Evolutionary conservation across 1,140 invertebrate species (phyloP), one percentile per base, ranked within the genome.

Genomic region (Capitella teleta): DNA sequence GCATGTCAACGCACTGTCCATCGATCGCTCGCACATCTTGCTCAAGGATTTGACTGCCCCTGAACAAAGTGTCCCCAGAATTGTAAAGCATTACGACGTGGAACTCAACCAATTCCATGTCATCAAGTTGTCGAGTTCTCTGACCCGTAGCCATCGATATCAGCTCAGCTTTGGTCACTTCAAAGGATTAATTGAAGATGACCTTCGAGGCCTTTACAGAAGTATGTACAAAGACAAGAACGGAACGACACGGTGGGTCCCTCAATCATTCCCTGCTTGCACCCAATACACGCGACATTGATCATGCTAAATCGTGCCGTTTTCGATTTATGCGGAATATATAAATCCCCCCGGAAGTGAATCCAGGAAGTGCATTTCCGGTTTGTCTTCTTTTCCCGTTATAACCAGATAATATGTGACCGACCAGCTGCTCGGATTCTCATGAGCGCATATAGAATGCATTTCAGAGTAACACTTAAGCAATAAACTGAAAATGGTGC

Each of bases 171-270:
- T 62, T n/a, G 53, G 52, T 14, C 36, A 52, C 6, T 63, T 57
- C 34, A n/a, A 32, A 4, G 60, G 60, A 10, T 18, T 40, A 5
- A 50, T 63, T 24, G 38, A 44, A 8, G 51, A 53, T 18, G 60
- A 62, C 28, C 37, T 62, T 5, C 44, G 55, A 40, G 61, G 60
- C 2, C 51, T 63, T 14, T 63, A 63, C 41, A 28, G 55, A 32
- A 61, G 61, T 34, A 57, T 53, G 2, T 63, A 62, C 41, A 59
- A 55, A 32, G 55, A 53, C 12, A 32, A 43, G 24, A 34, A 55
- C 28, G 61, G 61, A 5, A 51, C 49, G 28, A 50, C 34, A 25
- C 51, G 55, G 61, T 63, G 53, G 57, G 57, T 54, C 19, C 2
- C n/a, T n/a, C n/a, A n/a, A n/a, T n/a, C n/a, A n/a, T n/a, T n/a